phyloP scores from a whole-genome alignment of 2,888 invertebrate genomes.

The Tortrix viridana region DNA sequence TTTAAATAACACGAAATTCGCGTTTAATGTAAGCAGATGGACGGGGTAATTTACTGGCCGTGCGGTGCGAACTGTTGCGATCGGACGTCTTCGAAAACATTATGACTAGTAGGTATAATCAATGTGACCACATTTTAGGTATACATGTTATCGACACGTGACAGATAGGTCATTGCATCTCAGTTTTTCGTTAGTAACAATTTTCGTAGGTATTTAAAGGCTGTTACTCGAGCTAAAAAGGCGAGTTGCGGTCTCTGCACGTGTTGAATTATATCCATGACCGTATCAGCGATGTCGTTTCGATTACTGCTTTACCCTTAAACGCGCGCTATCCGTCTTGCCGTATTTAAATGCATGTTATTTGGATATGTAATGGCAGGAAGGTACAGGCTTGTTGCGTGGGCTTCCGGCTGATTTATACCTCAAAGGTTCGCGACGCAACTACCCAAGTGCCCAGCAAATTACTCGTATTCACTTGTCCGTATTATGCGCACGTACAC shows the following conservation, averaged over 20 bases:
- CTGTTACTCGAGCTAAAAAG: no score
- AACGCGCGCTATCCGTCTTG: slow-evolving; percentile 31
- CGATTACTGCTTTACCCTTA: slow-evolving; percentile 30
- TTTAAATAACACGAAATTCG: slow-evolving; percentile 59
- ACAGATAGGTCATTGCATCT: no score
- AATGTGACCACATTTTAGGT: slow-evolving; percentile 3
- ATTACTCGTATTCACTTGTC: slow-evolving; percentile 59
- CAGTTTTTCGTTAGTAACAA: no score
- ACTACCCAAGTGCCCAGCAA: slow-evolving; percentile 52
- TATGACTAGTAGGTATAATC: slow-evolving; percentile 10
- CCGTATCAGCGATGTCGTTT: slow-evolving; percentile 23
- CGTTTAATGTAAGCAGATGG: slow-evolving; percentile 63
- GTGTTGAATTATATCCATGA: slow-evolving; percentile 10
- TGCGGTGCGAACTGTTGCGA: slow-evolving; percentile 52
- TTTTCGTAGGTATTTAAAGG: no score
- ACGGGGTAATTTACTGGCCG: slow-evolving; percentile 60
- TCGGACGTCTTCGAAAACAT: slow-evolving; percentile 49
- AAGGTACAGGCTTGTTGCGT: slow-evolving; percentile 43
- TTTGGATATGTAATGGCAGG: slow-evolving; percentile 47
- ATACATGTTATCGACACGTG: no score
- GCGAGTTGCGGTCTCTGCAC: no score
- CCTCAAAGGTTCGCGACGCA: slow-evolving; percentile 47
- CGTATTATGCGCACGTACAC: slow-evolving; percentile 45
- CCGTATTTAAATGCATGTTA: slow-evolving; percentile 49
- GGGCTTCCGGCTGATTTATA: slow-evolving; percentile 56